phyloP scores from a whole-genome alignment of 1,140 invertebrate species.

The Aradophagus sp. region DNA sequence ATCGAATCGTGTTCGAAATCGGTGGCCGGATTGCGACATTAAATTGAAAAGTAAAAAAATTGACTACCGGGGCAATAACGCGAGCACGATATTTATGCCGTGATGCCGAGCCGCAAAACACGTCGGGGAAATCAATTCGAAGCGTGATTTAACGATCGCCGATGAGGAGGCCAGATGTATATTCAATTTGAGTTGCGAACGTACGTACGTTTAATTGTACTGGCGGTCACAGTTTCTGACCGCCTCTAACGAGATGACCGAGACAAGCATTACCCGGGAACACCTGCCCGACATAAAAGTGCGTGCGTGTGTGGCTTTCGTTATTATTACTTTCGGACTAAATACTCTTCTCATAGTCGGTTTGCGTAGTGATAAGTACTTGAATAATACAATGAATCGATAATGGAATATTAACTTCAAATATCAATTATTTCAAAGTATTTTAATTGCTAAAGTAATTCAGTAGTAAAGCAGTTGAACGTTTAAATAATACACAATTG shows the following conservation, averaged over 20 bases:
- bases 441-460: too few species aligned
- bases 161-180: conserved; percentile 51
- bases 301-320: background rate
- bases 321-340: background rate
- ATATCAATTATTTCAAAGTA: too few species aligned
- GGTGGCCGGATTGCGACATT: too few species aligned
- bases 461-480: too few species aligned
- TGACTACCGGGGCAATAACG: background rate
- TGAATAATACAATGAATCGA: too few species aligned
- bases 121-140: conserved; percentile 22
- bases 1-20: too few species aligned
- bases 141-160: conserved; percentile 29
- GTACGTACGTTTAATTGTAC: conserved; percentile 43
- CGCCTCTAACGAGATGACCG: conserved; percentile 38
- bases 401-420: too few species aligned
- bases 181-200: conserved; percentile 61
- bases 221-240: conserved; percentile 34
- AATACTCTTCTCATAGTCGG: too few species aligned
- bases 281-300: conserved; percentile 51
- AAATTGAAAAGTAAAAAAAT: too few species aligned
- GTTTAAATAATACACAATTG: too few species aligned
- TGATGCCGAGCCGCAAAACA: conserved; percentile 4
- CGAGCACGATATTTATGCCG: conserved; percentile 7
- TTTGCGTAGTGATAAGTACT: too few species aligned
- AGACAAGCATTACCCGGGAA: conserved; percentile 7